These are phyloP conservation scores for Drosophila testacea DNA, from an alignment of 2,888 invertebrate species.

Conservation along the genomic window DNA sequence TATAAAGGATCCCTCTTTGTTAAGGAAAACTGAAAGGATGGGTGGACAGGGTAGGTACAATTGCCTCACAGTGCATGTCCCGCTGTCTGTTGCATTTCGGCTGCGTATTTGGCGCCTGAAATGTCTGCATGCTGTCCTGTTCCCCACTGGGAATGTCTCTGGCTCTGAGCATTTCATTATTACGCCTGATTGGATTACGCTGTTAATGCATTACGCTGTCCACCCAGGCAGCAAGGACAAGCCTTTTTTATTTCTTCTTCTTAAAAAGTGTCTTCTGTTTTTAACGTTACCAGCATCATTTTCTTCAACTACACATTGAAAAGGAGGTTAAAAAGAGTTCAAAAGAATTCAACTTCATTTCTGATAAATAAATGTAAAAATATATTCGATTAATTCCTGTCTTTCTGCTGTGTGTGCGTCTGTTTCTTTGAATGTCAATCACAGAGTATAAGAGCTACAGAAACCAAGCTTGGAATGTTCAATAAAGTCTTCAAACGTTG, in stretches of 20 bases:
- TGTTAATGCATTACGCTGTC: slow-evolving; percentile 66
- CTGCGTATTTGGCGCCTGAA: slow-evolving; percentile 28
- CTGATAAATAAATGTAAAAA: no score
- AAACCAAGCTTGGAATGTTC: no score
- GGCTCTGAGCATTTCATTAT: slow-evolving; percentile 69
- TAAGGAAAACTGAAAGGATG: not conserved
- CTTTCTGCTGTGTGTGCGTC: not conserved
- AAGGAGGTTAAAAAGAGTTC: not conserved
- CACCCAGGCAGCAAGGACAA: slow-evolving; percentile 10
- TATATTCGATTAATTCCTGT: not conserved
- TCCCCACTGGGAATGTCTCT: slow-evolving; percentile 30
- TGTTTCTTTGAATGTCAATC: not conserved
- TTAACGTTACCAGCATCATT: not conserved
- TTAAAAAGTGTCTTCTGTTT: slow-evolving; percentile 4
- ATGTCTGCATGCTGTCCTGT: slow-evolving; percentile 1
- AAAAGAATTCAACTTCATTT: not conserved
- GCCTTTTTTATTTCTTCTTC: slow-evolving; percentile 11
- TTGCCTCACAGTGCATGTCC: slow-evolving; percentile 22
- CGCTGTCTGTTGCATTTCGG: slow-evolving; percentile 40
- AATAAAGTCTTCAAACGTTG: no score
- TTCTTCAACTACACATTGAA: not conserved
- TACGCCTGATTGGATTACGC: slow-evolving; percentile 69
- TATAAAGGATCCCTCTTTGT: not conserved
- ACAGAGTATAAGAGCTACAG: not conserved
- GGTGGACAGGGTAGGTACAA: not conserved